A percentile compares a stretch with the other conserved stretches of the same genome.
phyloP scores from a whole-genome alignment of 1,140 invertebrate genomes.

The Drosophila sucinea region DNA sequence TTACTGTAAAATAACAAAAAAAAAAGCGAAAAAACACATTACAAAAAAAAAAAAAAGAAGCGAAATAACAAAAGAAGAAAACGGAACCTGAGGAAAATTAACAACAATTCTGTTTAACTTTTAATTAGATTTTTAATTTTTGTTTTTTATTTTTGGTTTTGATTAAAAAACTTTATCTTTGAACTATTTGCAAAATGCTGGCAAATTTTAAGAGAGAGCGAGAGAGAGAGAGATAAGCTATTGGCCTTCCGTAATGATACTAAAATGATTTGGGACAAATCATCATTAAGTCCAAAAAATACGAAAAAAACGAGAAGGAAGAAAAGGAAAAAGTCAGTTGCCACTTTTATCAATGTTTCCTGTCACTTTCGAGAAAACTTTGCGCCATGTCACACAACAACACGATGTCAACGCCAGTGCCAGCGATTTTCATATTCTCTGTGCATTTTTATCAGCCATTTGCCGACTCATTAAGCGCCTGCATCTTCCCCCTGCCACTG shows the following conservation, averaged over 20 bases:
- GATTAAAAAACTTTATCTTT: constrained; percentile 63
- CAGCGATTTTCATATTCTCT: constrained; percentile 64
- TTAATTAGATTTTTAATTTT: constrained; percentile 71
- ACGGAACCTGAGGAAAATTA: constrained; percentile 25
- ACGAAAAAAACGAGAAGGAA: constrained; percentile 11
- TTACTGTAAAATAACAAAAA: constrained; percentile 40
- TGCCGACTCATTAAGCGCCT: constrained; percentile 76
- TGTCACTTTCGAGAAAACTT: constrained; percentile 69
- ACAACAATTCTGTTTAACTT: constrained; percentile 43
- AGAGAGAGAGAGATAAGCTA: background rate
- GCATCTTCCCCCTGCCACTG: constrained; percentile 25
- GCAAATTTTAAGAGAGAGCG: constrained; percentile 24
- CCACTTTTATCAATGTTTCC: constrained; percentile 77
- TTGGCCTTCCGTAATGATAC: constrained; percentile 44
- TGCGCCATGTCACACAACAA: constrained; percentile 62
- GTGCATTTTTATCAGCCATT: constrained; percentile 80
- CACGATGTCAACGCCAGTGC: constrained; percentile 58
- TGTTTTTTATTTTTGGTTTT: constrained; percentile 32
- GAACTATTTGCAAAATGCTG: constrained; percentile 47
- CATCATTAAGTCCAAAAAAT: constrained; percentile 51
- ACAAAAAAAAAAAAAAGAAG: constrained; percentile 6
- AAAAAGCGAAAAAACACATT: background rate
- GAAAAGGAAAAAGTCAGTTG: constrained; percentile 45
- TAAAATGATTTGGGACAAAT: constrained; percentile 58
- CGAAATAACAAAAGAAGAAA: constrained; percentile 6